Evolutionary conservation across 2,797 vertebrate species (phyloP), one percentile per base, ranked within the genome.

Genomic region (Melanotaenia pygmaea): DNA sequence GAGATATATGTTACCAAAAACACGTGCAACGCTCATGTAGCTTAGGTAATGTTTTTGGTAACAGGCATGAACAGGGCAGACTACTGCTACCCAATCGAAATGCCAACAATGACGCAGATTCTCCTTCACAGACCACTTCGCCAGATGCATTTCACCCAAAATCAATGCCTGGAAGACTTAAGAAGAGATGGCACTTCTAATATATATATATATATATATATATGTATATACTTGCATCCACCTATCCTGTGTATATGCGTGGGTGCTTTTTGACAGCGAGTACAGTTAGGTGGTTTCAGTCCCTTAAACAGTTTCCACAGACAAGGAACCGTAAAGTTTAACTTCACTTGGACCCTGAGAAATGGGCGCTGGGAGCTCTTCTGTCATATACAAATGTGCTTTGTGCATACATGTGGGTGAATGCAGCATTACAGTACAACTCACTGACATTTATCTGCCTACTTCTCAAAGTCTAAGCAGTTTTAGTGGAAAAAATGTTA

Each of bases 321-420:
- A 71, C 67, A 62, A 86, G 73, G 53, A 85, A 81, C 84, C 66
- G 70, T 35, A 82, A 69, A 72, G 53, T 87, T 73, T 74, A 68
- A 80, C 76, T 88, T 80, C 14, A 50, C 64, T 81, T 83, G 86
- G 82, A 95, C 92, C 94, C 93, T 94, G 94, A 94, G 94, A 93
- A 90, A 85, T 90, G 90, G 89, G 81, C 76, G 76, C 60, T 85
- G 87, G 85, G 87, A 84, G 77, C 78, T 82, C 75, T 81, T 84
- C 81, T 83, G 67, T 74, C 77, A 66, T 78, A 89, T 85, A 88
- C 83, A 88, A 90, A 86, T 81, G 79, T 35, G 64, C 43, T 22
- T 26, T 64, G 40, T 70, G 24, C 37, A 30, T 79, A 37, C 59
- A 53, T 59, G n/a, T 64, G 50, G 65, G 58, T 70, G 32, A 38